A percentile compares a stretch with the other conserved stretches of the same genome.
Evolutionary conservation across 2,113 vertebrate genomes (phyloP).

Genomic region (Rhynchomys soricoides): DNA sequence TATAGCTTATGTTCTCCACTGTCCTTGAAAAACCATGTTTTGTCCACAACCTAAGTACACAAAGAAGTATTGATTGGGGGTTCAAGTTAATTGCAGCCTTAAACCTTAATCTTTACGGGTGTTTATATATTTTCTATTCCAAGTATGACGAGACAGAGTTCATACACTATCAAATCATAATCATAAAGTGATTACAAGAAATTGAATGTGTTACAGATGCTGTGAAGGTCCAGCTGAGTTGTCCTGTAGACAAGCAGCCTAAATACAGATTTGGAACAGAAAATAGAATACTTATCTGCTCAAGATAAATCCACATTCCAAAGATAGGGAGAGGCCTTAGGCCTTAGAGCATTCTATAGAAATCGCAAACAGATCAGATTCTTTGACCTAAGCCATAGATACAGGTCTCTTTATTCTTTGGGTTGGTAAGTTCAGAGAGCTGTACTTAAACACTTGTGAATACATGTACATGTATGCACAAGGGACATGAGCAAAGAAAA

Average conservation of each 20-base stretch:
- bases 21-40: constrained; percentile 28
- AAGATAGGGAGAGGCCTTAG: neutral
- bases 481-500: neutral
- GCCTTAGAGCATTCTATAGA: neutral
- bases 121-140: constrained; percentile 23
- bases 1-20: neutral
- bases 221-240: neutral
- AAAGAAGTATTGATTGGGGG: constrained; percentile 10
- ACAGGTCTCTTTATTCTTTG: neutral
- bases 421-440: neutral
- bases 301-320: constrained; percentile 45
- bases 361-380: neutral
- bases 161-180: constrained; percentile 30
- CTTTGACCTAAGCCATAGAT: constrained; percentile 26
- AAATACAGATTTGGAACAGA: constrained; percentile 32
- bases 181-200: constrained; percentile 61
- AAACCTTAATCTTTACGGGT: constrained; percentile 41
- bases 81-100: constrained; percentile 38
- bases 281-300: neutral
- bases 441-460: neutral
- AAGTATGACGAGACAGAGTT: constrained; percentile 47
- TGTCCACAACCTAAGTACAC: constrained; percentile 54
- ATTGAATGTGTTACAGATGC: neutral
- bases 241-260: neutral
- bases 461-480: neutral